Percentiles rank a stretch among this genome's conserved stretches.
These are phyloP conservation scores for Turnix velox DNA, from an alignment of 2,113 vertebrate species.

Conservation along the genomic window DNA sequence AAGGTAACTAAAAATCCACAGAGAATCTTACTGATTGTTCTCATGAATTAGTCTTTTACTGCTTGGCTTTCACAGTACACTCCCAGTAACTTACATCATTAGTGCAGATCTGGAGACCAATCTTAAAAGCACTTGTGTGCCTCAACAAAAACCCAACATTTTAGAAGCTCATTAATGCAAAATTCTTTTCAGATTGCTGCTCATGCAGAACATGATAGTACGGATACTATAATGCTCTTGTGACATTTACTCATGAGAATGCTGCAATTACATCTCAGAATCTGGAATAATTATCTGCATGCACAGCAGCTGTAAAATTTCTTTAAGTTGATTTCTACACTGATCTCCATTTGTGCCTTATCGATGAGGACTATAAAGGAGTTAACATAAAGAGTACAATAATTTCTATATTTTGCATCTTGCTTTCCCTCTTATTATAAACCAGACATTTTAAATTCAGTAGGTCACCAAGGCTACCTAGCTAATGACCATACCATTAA, in stretches of 20 bases:
- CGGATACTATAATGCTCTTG: background rate
- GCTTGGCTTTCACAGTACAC: background rate
- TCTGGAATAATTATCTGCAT: background rate
- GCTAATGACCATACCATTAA: background rate
- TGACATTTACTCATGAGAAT: background rate
- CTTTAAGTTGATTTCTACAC: background rate
- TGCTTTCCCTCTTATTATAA: background rate
- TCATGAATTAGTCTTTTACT: background rate
- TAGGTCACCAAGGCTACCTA: background rate
- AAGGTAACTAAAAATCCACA: background rate
- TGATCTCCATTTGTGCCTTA: background rate
- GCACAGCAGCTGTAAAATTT: background rate
- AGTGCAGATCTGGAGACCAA: background rate
- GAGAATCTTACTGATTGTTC: background rate
- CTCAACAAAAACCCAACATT: background rate
- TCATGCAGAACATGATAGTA: background rate
- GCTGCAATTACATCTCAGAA: background rate
- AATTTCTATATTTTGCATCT: background rate
- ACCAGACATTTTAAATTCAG: background rate
- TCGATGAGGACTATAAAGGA: background rate
- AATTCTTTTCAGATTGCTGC: background rate
- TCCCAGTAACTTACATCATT: background rate
- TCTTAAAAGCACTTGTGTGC: background rate
- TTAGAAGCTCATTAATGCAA: background rate
- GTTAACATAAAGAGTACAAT: background rate